A percentile compares a stretch with the other conserved stretches of the same genome.
Evolutionary conservation across 1,140 invertebrate species (phyloP).

Genomic region (Aporrectodea caliginosa): DNA sequence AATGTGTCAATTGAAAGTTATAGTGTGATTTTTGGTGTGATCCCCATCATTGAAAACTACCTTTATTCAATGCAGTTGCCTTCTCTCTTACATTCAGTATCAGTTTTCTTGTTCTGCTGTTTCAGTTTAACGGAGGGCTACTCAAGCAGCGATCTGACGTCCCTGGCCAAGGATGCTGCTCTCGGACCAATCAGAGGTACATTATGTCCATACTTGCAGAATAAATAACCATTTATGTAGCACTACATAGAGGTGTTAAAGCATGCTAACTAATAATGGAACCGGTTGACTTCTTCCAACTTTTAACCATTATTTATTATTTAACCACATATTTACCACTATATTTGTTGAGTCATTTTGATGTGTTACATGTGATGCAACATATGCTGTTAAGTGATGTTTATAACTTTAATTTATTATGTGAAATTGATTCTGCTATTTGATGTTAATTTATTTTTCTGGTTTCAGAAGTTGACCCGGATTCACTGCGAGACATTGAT

Average conservation of each 20-base stretch:
- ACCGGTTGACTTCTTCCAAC: too few relatives aligned
- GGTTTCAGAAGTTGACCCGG: constrained; percentile 42
- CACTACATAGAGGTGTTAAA: too few relatives aligned
- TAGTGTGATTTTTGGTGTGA: background rate
- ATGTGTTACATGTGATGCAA: too few relatives aligned
- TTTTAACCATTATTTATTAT: too few relatives aligned
- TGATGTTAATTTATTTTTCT: constrained; percentile 12
- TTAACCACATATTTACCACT: too few relatives aligned
- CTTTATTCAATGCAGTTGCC: background rate
- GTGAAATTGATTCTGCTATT: too few relatives aligned
- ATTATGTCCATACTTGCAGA: too few relatives aligned
- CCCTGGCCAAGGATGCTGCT: constrained; percentile 89
- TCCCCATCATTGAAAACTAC: background rate
- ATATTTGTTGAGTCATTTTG: too few relatives aligned
- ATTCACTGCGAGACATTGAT: constrained; percentile 36
- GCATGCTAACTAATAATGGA: too few relatives aligned
- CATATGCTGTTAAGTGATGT: too few relatives aligned
- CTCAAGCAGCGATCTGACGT: constrained; percentile 91
- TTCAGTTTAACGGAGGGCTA: constrained; percentile 67
- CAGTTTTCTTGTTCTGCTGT: background rate
- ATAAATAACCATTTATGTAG: too few relatives aligned
- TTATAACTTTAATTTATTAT: too few relatives aligned
- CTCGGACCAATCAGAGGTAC: constrained; percentile 88
- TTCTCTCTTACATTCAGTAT: background rate
- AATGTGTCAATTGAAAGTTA: background rate